Conservation (phyloP, 2,113 vertebrate genomes). For the Caracal caracal region DNA sequence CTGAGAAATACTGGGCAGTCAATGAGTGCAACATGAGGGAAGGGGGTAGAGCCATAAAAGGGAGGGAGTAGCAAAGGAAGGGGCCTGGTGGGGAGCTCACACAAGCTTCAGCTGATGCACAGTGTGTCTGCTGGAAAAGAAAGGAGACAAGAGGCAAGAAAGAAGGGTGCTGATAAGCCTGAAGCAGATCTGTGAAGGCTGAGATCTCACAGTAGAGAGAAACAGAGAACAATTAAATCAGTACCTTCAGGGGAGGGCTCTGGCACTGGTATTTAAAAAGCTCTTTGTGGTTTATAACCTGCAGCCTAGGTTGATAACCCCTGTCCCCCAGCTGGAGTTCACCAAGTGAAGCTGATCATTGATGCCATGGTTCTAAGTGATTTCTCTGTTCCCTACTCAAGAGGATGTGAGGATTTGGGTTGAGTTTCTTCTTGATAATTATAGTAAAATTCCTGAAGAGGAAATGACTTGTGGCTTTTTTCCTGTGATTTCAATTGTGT, state of each 20-base stretch:
- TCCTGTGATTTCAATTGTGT: background rate
- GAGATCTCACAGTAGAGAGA: background rate
- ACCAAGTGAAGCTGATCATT: background rate
- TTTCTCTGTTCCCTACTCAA: background rate
- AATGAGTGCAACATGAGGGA: background rate
- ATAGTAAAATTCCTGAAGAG: constrained; percentile 48
- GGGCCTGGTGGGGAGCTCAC: background rate
- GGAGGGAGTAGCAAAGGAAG: background rate
- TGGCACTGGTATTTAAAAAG: background rate
- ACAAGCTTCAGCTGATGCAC: background rate
- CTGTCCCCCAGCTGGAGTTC: background rate
- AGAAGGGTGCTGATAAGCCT: background rate
- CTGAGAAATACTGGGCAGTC: background rate
- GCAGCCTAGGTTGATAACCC: background rate
- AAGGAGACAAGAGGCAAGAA: background rate
- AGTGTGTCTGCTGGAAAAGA: background rate
- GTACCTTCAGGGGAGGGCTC: background rate
- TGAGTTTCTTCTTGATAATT: constrained; percentile 32
- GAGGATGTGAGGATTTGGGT: background rate
- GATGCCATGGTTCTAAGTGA: background rate
- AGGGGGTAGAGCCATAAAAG: background rate
- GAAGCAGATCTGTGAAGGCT: background rate
- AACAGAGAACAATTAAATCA: background rate
- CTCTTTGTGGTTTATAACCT: background rate
- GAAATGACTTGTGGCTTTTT: constrained; percentile 41